Conservation (phyloP, 2,888 invertebrate genomes). For the Cosmia trapezina region DNA sequence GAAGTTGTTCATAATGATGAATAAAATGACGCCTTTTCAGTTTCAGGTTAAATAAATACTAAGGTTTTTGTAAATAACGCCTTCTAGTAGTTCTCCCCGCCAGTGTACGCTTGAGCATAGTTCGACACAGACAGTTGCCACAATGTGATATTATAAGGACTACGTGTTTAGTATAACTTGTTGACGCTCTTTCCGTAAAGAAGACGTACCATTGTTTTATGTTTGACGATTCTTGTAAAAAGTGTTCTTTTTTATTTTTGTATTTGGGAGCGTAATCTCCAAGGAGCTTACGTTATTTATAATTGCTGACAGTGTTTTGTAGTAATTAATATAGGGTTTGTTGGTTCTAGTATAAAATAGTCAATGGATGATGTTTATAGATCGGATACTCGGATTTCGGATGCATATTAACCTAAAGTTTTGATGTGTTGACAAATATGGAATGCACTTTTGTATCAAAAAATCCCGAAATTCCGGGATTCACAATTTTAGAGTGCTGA, state of each 20-base stretch:
- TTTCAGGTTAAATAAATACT: background rate
- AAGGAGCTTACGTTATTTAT: conserved; percentile 31
- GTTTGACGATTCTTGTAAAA: conserved; percentile 47
- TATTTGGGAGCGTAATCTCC: conserved; percentile 53
- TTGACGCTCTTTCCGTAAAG: conserved; percentile 17
- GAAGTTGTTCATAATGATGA: background rate
- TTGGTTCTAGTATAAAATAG: conserved; percentile 21
- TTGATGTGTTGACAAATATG: too few relatives aligned
- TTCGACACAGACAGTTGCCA: conserved; percentile 28
- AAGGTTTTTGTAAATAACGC: background rate
- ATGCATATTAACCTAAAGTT: too few relatives aligned
- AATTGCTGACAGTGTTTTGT: conserved; percentile 19
- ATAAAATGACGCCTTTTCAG: background rate
- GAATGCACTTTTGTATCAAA: too few relatives aligned
- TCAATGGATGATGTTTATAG: background rate
- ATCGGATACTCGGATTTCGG: too few relatives aligned
- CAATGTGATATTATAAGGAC: conserved; percentile 55
- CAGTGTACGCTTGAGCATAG: background rate
- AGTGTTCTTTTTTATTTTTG: conserved; percentile 16
- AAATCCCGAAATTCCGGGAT: too few relatives aligned
- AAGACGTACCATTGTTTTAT: conserved; percentile 39
- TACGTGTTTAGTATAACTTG: conserved; percentile 29
- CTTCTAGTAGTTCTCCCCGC: background rate
- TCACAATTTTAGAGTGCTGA: too few relatives aligned
- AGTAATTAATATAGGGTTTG: conserved; percentile 13